Evolutionary conservation across 2,113 vertebrate species (phyloP), one percentile per base, ranked within the genome.

Genomic region (Lethenteron reissneri): DNA sequence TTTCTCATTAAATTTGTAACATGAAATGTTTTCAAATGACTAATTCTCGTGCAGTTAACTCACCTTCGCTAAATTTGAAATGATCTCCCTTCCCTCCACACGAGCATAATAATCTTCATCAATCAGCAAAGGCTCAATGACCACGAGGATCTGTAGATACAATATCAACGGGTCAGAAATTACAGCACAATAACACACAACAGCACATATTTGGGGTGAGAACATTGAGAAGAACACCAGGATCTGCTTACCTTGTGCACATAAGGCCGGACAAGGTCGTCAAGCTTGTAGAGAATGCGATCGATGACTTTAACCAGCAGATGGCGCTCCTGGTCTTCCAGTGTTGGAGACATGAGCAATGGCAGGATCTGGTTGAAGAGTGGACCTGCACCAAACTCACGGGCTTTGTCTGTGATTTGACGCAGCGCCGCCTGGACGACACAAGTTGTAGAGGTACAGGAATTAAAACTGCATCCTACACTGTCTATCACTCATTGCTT

Each of bases 71-170:
- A 99, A 84, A 79, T 99, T 99, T 10, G 94, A 97, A 79, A 99
- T 99, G 74, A 99, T 99, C 77, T 99, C 94, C 84, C 94, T 84
- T 77, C 92, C 94, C 81, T 99, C 94, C 70, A 99, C 94, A 86
- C 94, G 85, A 77, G 94, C 94, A 64, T 99, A 99, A 76, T 99
- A 99, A 76, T 99, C 94, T 82, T 99, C 94, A 88, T 99, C 94
- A 79, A 99, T 99, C 79, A 99, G 79, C 75, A 97, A 75, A 0
- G 94, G 94, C 76, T 99, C 94, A 73, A 99, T 99, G 75, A 99
- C 94, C 72, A 99, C 94, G 77, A 99, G 85, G 71, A 99, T 99
- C 94, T 99, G 75, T 70, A 79, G 70, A 72, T 62, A 56, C 72
- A 73, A 4, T 73, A 41, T 11, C 8, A 68, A 68, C n/a, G n/a